Conservation (phyloP, 1,140 invertebrate genomes). For the Telenomus remus region DNA sequence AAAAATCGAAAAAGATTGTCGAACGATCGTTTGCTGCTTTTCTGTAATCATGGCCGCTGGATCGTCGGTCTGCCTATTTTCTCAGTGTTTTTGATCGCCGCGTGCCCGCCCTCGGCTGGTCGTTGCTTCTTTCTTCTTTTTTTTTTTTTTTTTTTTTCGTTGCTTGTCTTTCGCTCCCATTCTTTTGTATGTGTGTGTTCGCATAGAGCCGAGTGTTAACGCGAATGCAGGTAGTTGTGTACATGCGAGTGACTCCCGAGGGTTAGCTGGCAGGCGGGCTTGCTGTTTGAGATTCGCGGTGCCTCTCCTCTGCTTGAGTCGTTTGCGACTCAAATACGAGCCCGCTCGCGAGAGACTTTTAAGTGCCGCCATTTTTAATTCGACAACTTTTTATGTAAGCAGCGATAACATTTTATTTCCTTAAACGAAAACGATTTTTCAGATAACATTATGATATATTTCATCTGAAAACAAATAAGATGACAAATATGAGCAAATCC, state of each 20-base stretch:
- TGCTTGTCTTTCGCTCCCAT: slow-evolving; percentile 14
- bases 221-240: slow-evolving; percentile 32
- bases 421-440: no score
- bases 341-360: slow-evolving; percentile 22
- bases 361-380: slow-evolving; percentile 33
- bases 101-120: slow-evolving; percentile 11
- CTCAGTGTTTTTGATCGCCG: slow-evolving; percentile 35
- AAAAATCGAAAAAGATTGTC: neutral
- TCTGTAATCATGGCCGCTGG: slow-evolving; percentile 23
- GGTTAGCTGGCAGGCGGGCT: slow-evolving; percentile 28
- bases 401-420: neutral
- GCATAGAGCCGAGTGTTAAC: neutral
- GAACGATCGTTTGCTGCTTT: slow-evolving; percentile 7
- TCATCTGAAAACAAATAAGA: no score
- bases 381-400: slow-evolving; percentile 10
- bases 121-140: slow-evolving; percentile 1
- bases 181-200: slow-evolving; percentile 2
- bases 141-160: no score
- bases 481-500: no score
- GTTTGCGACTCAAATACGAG: slow-evolving; percentile 27
- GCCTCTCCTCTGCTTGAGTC: slow-evolving; percentile 13
- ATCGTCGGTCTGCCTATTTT: slow-evolving; percentile 26
- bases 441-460: no score
- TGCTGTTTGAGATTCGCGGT: slow-evolving; percentile 23
- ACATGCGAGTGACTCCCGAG: slow-evolving; percentile 35